phyloP scores from a whole-genome alignment of 1,140 invertebrate species.

The Delia radicum region DNA sequence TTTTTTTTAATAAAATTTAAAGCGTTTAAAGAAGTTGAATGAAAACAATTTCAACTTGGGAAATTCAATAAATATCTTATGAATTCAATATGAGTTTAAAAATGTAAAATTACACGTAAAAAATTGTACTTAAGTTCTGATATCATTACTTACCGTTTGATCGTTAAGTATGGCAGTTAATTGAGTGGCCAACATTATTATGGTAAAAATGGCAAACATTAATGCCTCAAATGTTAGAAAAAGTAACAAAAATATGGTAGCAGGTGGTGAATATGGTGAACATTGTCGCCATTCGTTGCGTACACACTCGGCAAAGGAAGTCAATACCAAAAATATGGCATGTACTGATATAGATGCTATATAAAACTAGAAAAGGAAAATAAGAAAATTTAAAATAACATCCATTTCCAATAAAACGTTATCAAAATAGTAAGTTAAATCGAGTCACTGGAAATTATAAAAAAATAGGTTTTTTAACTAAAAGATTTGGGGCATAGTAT shows the following conservation, averaged over 20 bases:
- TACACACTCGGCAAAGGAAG: constrained; percentile 93
- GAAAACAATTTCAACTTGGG: neutral
- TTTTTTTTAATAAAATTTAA: neutral
- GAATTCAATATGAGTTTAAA: too few relatives aligned
- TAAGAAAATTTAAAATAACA: too few relatives aligned
- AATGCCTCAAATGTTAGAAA: constrained; percentile 96
- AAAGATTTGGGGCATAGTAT: too few relatives aligned
- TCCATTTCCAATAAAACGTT: too few relatives aligned
- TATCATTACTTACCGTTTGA: constrained; percentile 77
- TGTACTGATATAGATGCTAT: constrained; percentile 95
- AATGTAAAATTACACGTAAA: too few relatives aligned
- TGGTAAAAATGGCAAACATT: constrained; percentile 97
- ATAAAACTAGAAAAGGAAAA: constrained; percentile 80
- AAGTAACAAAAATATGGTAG: constrained; percentile 91
- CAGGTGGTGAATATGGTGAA: constrained; percentile 89
- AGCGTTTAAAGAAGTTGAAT: too few relatives aligned
- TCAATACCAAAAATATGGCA: constrained; percentile 86
- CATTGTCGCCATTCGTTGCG: constrained; percentile 94
- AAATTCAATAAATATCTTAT: too few relatives aligned
- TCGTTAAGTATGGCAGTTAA: constrained; percentile 98
- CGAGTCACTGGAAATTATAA: too few relatives aligned
- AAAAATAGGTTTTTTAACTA: too few relatives aligned
- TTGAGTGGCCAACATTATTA: constrained; percentile 96
- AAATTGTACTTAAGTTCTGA: too few relatives aligned
- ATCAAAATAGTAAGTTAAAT: too few relatives aligned